Evolutionary conservation across 2,888 invertebrate genomes (phyloP).

Genomic region (Allacma fusca): DNA sequence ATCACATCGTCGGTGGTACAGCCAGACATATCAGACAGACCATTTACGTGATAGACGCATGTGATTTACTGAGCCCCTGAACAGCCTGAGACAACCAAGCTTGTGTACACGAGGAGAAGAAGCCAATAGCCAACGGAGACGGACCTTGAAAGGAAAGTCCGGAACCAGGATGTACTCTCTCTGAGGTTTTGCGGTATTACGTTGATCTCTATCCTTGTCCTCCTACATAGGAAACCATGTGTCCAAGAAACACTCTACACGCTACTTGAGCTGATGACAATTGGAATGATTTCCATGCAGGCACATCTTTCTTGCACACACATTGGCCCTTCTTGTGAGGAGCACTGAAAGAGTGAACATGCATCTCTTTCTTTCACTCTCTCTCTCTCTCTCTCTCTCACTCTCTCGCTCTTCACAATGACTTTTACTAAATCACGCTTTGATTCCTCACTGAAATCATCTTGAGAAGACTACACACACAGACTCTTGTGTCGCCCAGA

Average conservation of each 20-base stretch:
- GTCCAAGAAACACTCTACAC: neutral
- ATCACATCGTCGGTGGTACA: neutral
- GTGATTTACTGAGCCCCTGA: too few species aligned
- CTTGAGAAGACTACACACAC: slow-evolving; percentile 5
- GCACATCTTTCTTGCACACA: slow-evolving; percentile 4
- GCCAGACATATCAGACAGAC: too few species aligned
- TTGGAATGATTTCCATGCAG: neutral
- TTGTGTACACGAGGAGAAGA: too few species aligned
- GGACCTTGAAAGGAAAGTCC: slow-evolving; percentile 21
- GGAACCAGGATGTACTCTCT: slow-evolving; percentile 12
- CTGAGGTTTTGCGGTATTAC: slow-evolving; percentile 12
- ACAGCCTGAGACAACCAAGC: too few species aligned
- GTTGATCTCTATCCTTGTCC: slow-evolving; percentile 7
- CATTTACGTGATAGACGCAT: too few species aligned
- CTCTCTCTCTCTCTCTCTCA: neutral
- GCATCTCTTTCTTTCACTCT: neutral
- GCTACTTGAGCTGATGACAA: slow-evolving; percentile 7
- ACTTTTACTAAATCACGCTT: slow-evolving; percentile 31
- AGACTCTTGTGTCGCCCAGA: slow-evolving; percentile 16
- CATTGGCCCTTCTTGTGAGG: neutral
- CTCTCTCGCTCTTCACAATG: slow-evolving; percentile 6
- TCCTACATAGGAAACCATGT: slow-evolving; percentile 7
- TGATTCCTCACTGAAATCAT: slow-evolving; percentile 18
- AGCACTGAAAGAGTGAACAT: neutral
- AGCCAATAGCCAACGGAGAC: too few species aligned